Base-by-base conservation (phyloP, 92 coral and sea anemone species). In the Virgularia gustaviana region DNA sequence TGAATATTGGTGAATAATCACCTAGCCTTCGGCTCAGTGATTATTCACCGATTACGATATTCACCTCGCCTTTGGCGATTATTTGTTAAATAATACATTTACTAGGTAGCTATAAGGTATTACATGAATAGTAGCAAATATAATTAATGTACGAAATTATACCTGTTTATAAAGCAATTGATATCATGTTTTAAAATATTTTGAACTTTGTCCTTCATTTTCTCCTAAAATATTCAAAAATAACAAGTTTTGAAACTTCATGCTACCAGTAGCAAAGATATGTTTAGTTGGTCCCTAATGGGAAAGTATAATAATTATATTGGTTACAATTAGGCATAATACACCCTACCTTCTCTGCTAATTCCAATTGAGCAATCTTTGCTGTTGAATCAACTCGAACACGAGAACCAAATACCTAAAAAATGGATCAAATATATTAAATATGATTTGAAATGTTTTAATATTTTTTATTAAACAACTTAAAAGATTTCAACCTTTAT, bases 291-390 rank as follows among this genome's bases (percentile, higher is more conserved):
- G 12, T 43, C 12, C 49, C 49, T n/a, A 43, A 43, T n/a, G n/a
- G n/a, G 12, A 11, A 43, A 43, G n/a, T 43, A 43, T 43, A 11
- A n/a, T 43, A n/a, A 11, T 11, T 11, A 11, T 11, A n/a, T 43
- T 43, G 12, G n/a, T n/a, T n/a, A n/a, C n/a, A n/a, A n/a, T n/a
- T n/a, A n/a, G n/a, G n/a, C n/a, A n/a, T n/a, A n/a, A n/a, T n/a
- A n/a, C n/a, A n/a, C n/a, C n/a, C n/a, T 66, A 94, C 99, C 89
- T 87, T 94, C 77, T 94, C 99, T 49, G 99, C 99, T 8, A 87
- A 72, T 81, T 94, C 99, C 42, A 94, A 58, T 60, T 90, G 95
- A 31, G 96, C 99, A 55, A 94, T 84, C 75, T 94, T 94, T 70
- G 90, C 99, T 54, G 99, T 87, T 4, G 99, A 94, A 62, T 94